Conservation (phyloP, 2,797 vertebrate species). For the Sebastes nivosus region DNA sequence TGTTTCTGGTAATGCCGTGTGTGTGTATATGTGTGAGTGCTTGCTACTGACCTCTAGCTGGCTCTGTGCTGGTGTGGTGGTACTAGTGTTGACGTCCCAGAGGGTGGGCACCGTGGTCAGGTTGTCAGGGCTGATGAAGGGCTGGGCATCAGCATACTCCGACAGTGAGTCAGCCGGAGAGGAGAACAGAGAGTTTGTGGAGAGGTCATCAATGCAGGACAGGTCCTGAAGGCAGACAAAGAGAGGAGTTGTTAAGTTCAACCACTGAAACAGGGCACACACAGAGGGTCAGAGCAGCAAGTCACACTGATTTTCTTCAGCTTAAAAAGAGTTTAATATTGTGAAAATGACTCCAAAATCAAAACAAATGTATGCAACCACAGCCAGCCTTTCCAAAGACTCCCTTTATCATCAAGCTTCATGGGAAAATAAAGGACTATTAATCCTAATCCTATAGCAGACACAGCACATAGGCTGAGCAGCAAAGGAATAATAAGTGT, state of each 20-base stretch:
- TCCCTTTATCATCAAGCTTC: background rate
- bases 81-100: conserved; percentile 90
- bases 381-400: background rate
- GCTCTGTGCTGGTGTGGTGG: conserved; percentile 80
- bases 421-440: background rate
- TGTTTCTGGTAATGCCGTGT: conserved; percentile 4
- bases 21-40: background rate
- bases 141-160: conserved; percentile 87
- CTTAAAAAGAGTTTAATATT: background rate
- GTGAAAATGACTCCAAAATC: background rate
- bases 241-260: conserved; percentile 19
- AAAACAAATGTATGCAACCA: background rate
- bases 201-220: conserved; percentile 90
- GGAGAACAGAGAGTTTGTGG: conserved; percentile 92
- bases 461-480: background rate
- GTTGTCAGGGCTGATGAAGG: conserved; percentile 85
- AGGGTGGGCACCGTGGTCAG: conserved; percentile 90
- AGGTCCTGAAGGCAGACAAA: conserved; percentile 84
- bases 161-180: conserved; percentile 94
- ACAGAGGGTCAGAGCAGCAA: background rate
- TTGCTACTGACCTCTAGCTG: conserved; percentile 84
- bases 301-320: background rate
- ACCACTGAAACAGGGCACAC: background rate
- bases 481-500: background rate
- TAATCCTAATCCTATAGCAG: background rate